These are phyloP conservation scores for Poeciliopsis infans DNA, from an alignment of 2,797 vertebrate species.

Conservation along the genomic window DNA sequence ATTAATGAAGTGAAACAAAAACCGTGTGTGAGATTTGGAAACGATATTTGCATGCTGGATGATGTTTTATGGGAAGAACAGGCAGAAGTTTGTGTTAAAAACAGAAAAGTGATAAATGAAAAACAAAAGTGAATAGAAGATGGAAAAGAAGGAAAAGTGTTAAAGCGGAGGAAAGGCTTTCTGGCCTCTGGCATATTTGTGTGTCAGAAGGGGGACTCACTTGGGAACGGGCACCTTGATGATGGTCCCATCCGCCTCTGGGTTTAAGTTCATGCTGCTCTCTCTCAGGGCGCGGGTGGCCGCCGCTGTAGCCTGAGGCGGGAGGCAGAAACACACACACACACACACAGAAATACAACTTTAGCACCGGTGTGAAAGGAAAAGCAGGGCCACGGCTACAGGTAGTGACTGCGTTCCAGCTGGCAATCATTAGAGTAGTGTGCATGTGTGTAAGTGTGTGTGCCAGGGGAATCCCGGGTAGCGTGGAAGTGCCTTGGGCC, in stretches of 20 bases:
- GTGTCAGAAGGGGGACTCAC: constrained; percentile 82
- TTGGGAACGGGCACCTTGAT: constrained; percentile 94
- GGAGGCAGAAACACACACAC: constrained; percentile 70
- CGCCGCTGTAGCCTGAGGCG: constrained; percentile 87
- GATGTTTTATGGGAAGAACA: not conserved
- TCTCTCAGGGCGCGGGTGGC: constrained; percentile 90
- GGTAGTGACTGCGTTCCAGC: constrained; percentile 70
- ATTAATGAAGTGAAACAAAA: constrained; percentile 24
- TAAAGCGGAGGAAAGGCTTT: constrained; percentile 24
- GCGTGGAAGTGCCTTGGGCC: constrained; percentile 77
- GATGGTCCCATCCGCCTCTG: constrained; percentile 91
- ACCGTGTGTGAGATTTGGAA: not conserved
- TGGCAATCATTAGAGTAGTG: constrained; percentile 74
- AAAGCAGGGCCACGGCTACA: constrained; percentile 54
- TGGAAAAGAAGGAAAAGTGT: constrained; percentile 20
- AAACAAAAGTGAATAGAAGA: constrained; percentile 27
- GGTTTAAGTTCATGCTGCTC: constrained; percentile 97
- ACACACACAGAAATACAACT: constrained; percentile 70
- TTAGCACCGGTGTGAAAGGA: constrained; percentile 31
- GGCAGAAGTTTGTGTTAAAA: not conserved
- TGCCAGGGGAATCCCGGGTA: constrained; percentile 51
- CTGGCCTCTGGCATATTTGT: constrained; percentile 31
- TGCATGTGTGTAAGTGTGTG: constrained; percentile 44
- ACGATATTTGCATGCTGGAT: not conserved
- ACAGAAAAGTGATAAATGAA: constrained; percentile 8